Conservation (phyloP, 2,888 invertebrate species). For the Megalurothrips usitatus region DNA sequence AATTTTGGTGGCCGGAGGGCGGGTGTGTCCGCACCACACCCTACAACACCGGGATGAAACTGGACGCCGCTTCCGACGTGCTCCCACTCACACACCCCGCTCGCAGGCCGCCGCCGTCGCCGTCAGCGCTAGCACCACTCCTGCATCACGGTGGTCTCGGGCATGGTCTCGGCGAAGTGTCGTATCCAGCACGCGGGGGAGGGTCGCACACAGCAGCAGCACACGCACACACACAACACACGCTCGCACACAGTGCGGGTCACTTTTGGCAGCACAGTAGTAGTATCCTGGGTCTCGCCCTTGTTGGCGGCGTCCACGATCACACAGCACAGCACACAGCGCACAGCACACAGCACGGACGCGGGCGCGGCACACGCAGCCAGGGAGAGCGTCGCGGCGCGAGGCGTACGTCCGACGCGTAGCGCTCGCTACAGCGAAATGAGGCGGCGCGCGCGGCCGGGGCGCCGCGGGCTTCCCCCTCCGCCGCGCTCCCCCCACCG, state of each 20-base stretch:
- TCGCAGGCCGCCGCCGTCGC: too few relatives aligned
- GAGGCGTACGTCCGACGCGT: background rate
- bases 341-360: background rate
- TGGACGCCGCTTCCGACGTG: too few relatives aligned
- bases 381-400: background rate
- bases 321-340: background rate
- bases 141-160: too few relatives aligned
- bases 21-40: background rate
- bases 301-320: background rate
- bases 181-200: background rate
- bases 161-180: background rate
- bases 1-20: slow-evolving; percentile 58
- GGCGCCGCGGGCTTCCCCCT: background rate
- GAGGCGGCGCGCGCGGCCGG: background rate
- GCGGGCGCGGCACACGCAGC: background rate
- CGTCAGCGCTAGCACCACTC: background rate
- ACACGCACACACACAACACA: background rate
- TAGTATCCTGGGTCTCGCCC: background rate
- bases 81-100: too few relatives aligned
- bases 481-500: slow-evolving; percentile 4
- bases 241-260: background rate
- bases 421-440: background rate
- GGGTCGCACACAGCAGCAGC: background rate
- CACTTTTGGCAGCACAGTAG: background rate
- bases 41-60: too few relatives aligned